Evolutionary conservation across 2,888 invertebrate genomes (phyloP).

Genomic region (Scaptodrosophila latifasciaeformis): DNA sequence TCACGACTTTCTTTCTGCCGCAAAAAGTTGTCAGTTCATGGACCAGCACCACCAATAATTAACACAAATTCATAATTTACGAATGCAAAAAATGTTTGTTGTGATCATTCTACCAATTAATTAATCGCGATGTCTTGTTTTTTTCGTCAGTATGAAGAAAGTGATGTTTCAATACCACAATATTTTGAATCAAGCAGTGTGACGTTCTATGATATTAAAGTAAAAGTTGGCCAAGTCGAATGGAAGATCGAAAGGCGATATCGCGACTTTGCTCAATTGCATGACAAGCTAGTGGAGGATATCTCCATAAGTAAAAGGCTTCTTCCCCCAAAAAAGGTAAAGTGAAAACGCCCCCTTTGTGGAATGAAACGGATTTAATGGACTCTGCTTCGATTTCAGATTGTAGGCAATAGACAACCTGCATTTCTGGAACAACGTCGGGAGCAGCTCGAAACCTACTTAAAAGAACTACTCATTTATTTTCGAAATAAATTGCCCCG

Average conservation of each 20-base stretch:
- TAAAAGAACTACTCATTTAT: conserved; percentile 85
- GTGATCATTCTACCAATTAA: too few species aligned
- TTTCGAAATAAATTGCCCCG: conserved; percentile 87
- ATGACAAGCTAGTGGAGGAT: conserved; percentile 86
- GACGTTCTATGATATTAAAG: conserved; percentile 83
- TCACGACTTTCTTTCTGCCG: too few species aligned
- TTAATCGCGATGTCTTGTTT: conserved; percentile 92
- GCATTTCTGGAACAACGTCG: conserved; percentile 90
- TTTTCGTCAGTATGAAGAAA: conserved; percentile 81
- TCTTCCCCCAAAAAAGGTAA: conserved; percentile 90
- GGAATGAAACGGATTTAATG: neutral
- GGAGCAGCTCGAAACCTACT: conserved; percentile 86
- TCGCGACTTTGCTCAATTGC: conserved; percentile 91
- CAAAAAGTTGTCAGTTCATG: too few species aligned
- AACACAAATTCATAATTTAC: too few species aligned
- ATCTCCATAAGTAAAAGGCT: conserved; percentile 89
- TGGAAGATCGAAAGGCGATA: conserved; percentile 92
- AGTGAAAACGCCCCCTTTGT: neutral
- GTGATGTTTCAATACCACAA: conserved; percentile 81
- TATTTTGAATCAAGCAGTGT: conserved; percentile 79
- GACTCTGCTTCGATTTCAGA: conserved; percentile 25
- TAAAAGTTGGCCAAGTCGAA: conserved; percentile 80
- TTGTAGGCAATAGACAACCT: conserved; percentile 87
- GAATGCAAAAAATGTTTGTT: too few species aligned
- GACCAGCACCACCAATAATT: too few species aligned